Conservation (phyloP, 1,140 invertebrate species). For the Lerema accius region DNA sequence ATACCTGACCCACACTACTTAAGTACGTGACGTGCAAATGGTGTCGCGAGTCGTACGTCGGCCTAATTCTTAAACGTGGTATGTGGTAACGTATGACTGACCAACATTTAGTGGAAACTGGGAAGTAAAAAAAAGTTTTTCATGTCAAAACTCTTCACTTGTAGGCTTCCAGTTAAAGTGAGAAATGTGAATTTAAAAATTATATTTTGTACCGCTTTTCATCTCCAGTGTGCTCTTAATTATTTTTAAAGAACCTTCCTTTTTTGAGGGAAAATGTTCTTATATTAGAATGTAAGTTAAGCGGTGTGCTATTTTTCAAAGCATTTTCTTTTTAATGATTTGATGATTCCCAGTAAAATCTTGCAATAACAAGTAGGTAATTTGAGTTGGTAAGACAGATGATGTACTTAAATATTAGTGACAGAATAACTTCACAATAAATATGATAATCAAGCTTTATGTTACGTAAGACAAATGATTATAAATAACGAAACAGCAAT, state of each 20-base stretch:
- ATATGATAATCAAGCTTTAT: too few species aligned
- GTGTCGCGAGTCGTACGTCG: conserved; percentile 29
- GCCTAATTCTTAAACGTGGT: conserved; percentile 30
- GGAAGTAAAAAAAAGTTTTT: conserved; percentile 23
- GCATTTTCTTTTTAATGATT: background rate
- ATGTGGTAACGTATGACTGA: conserved; percentile 18
- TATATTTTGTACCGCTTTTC: conserved; percentile 11
- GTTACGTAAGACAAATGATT: too few species aligned
- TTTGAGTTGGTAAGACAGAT: too few species aligned
- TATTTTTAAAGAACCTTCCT: conserved; percentile 9
- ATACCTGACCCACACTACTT: conserved; percentile 27
- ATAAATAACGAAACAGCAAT: too few species aligned
- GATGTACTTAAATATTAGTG: too few species aligned
- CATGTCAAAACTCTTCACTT: conserved; percentile 23
- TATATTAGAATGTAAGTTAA: background rate
- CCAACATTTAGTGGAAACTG: conserved; percentile 27
- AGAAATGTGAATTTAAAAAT: conserved; percentile 11
- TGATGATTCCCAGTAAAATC: background rate
- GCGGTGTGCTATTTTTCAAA: background rate
- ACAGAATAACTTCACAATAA: too few species aligned
- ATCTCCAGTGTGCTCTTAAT: background rate
- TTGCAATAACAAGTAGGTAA: too few species aligned
- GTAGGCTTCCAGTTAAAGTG: conserved; percentile 13
- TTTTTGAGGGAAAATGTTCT: background rate
- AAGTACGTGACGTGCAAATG: conserved; percentile 23